Conservation (phyloP, 2,797 vertebrate species). For the Myotis myotis region DNA sequence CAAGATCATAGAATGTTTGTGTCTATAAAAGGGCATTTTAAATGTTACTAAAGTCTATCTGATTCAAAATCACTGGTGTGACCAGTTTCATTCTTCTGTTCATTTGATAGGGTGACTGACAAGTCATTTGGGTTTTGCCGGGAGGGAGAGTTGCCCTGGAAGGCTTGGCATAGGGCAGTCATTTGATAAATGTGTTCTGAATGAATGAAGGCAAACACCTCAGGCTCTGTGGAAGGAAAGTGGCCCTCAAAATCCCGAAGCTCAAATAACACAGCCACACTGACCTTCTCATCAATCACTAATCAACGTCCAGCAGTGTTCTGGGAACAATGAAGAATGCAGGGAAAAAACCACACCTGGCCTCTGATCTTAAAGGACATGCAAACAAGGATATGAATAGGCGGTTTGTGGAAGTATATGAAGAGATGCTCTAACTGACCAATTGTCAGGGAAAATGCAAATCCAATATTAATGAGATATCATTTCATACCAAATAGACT, state of each 20-base stretch:
- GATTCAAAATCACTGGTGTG: background rate
- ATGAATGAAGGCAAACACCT: conserved; percentile 40
- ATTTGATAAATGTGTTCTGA: conserved; percentile 58
- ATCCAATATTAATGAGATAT: conserved; percentile 1
- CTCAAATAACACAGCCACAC: background rate
- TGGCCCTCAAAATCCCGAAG: conserved; percentile 37
- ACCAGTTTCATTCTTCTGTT: conserved; percentile 47
- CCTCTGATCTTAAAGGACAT: background rate
- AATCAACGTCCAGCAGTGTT: background rate
- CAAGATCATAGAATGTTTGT: background rate
- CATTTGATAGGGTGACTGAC: conserved; percentile 59
- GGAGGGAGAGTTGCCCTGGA: conserved; percentile 7
- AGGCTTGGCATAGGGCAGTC: conserved; percentile 15
- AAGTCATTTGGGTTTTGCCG: conserved; percentile 51
- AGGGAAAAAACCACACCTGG: conserved; percentile 1
- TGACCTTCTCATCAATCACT: conserved; percentile 60
- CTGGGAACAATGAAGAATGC: background rate
- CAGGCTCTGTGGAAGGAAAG: conserved; percentile 2
- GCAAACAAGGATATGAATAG: background rate
- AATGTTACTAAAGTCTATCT: conserved; percentile 29
- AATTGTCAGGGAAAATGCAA: conserved; percentile 13
- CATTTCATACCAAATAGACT: background rate
- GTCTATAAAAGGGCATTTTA: conserved; percentile 33
- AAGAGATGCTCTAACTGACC: background rate
- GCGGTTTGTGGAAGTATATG: background rate